Evolutionary conservation across 1,140 invertebrate genomes (phyloP), one percentile per base, ranked within the genome.

Genomic region (Solen grandis): DNA sequence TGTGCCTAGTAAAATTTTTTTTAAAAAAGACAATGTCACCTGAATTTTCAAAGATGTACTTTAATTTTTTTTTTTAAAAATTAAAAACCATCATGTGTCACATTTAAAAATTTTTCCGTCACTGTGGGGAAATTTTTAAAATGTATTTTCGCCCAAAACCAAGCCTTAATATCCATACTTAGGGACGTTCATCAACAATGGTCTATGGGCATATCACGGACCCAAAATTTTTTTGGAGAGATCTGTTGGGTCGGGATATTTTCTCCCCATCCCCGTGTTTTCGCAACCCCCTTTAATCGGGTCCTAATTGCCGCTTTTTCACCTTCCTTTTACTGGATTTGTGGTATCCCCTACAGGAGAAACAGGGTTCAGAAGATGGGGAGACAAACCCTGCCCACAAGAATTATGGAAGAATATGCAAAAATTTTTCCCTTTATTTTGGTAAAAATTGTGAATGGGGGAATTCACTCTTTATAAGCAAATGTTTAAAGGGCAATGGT

Each of bases 171-270:
- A n/a, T n/a, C n/a, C n/a, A n/a, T n/a, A n/a, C 16, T 73, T 89
- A 88, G 87, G 86, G 14, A 85, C 84, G 55, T 90, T 89, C 66
- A 90, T 90, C 38, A 62, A 35, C 2, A 57, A 78, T 57, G 96
- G 97, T 13, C 92, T 98, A 14, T 99, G 97, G 97, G 95, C 63
- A 88, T 97, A 16, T 97, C 96, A 0, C 94, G 97, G 75, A 97
- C 98, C 93, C 97, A 97, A 0, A 99, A 99, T 91, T 99, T 98
- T 89, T 97, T 98, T 91, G 97, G 97, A 0, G 97, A 99, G 93
- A 97, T 99, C 38, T 94, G 97, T 0, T 98, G 97, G 97, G 97
- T 96, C 95, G 97, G 97, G 0, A 95, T 98, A 55, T 98, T 97
- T 88, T 96, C 5, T 85, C 88, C 8, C 80, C 89, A 13, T 68